These are phyloP conservation scores for Cerastis rubricosa DNA, from an alignment of 2,888 invertebrate species.

Conservation along the genomic window DNA sequence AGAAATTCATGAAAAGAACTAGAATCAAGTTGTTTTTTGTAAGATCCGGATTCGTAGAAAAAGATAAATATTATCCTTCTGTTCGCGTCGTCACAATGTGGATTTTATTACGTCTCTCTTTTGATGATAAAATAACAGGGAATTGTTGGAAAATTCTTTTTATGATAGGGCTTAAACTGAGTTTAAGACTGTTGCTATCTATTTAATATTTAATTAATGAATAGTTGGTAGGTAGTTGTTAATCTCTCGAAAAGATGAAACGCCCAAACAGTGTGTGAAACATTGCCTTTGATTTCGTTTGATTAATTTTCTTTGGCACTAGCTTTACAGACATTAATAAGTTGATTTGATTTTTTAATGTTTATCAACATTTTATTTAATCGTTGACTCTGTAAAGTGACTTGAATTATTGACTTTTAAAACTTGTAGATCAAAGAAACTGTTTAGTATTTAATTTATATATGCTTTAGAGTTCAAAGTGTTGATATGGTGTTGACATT, in stretches of 20 bases:
- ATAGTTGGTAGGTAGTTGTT: neutral
- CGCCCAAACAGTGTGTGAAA: neutral
- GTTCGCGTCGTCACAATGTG: neutral
- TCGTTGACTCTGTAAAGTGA: conserved; percentile 9
- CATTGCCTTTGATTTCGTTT: conserved; percentile 21
- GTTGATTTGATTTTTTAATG: neutral
- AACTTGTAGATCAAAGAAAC: conserved; percentile 24
- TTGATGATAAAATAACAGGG: conserved; percentile 14
- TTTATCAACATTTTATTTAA: neutral
- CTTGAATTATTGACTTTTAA: conserved; percentile 11
- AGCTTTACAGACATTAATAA: neutral
- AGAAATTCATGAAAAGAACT: neutral
- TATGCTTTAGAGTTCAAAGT: neutral
- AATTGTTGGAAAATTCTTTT: neutral
- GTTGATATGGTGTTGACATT: conserved; percentile 28
- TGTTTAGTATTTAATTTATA: conserved; percentile 11
- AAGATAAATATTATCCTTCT: conserved; percentile 3
- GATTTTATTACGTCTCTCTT: conserved; percentile 7
- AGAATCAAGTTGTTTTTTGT: neutral
- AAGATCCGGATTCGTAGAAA: conserved; percentile 1
- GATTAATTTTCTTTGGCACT: neutral
- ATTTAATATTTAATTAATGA: neutral
- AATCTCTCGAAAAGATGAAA: neutral
- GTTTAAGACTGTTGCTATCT: neutral
- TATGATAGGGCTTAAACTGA: too few relatives aligned